Evolutionary conservation across 2,888 invertebrate genomes (phyloP), one percentile per base, ranked within the genome.

Genomic region (Ischnus inquisitorius): DNA sequence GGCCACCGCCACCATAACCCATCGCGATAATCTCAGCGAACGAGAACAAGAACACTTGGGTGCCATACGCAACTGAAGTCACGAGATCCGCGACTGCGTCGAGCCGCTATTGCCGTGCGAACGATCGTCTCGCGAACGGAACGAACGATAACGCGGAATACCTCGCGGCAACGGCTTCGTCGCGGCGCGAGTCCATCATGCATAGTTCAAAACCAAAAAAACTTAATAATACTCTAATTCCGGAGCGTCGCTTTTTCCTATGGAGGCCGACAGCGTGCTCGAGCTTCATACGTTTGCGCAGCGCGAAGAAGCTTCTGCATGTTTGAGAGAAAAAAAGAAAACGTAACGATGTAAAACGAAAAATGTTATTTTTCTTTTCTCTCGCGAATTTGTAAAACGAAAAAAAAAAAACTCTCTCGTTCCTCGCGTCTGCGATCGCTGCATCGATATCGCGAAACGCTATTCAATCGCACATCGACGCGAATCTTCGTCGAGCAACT

Each of bases 1-100:
- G 93, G 90, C 91, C 91, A 68, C 92, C 90, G 84, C 91, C 91
- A 80, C 91, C 91, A 92, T 92, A 92, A 91, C 91, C 88, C 88
- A 91, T 87, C 88, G 90, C 86, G 85, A 87, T 84, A 82, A 84
- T 85, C 84, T 83, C 82, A 83, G 85, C 85, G 86, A 84, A 84
- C 88, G 84, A 71, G 64, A 78, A 67, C 14, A 71, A 76, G 51
- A 65, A 82, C 43, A 65, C 89, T 88, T 90, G 89, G 90, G 90
- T 92, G 90, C 91, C 91, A 91, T 92, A 91, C 85, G 88, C 88
- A 84, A 89, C 85, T 84, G 12, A 68, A 80, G 54, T 68, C 19
- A 77, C 68, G 77, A 74, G 74, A 64, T n/a, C 41, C 57, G 34
- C n/a, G 0, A 34, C 34, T 46, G 79, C 60, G 71, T 48, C 72